Evolutionary conservation across 2,888 invertebrate species (phyloP).

Genomic region (Eupithecia vulgata): DNA sequence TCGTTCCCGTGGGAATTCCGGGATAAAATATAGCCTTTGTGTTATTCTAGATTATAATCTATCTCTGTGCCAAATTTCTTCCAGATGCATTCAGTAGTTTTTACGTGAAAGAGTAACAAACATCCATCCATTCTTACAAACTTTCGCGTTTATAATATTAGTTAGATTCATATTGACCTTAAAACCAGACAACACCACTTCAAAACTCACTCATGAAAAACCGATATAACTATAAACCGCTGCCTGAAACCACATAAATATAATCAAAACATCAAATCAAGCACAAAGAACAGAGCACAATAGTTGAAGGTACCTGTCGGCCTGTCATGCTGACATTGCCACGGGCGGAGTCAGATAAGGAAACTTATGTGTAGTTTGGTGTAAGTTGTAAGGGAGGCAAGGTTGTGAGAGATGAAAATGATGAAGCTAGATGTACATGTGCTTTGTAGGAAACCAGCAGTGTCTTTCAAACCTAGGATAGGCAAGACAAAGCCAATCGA

Average conservation of each 20-base stretch:
- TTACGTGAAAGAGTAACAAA: no score
- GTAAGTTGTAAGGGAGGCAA: slow-evolving; percentile 16
- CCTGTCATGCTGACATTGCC: slow-evolving; percentile 54
- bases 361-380: slow-evolving; percentile 42
- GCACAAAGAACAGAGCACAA: slow-evolving; percentile 36
- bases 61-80: no score
- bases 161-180: background rate
- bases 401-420: background rate
- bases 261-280: slow-evolving; percentile 10
- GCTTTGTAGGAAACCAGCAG: background rate
- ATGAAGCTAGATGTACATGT: background rate
- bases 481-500: background rate
- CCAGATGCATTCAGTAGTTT: no score
- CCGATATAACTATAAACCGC: background rate
- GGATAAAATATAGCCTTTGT: no score
- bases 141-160: no score
- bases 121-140: no score
- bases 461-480: background rate
- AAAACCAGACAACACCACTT: background rate
- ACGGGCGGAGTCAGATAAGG: slow-evolving; percentile 53
- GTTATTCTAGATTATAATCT: no score
- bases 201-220: background rate
- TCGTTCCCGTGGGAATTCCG: no score
- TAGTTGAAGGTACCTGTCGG: slow-evolving; percentile 44
- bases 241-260: background rate